Conservation (phyloP, 1,140 invertebrate species). For the Protaetia brevitarsis region DNA sequence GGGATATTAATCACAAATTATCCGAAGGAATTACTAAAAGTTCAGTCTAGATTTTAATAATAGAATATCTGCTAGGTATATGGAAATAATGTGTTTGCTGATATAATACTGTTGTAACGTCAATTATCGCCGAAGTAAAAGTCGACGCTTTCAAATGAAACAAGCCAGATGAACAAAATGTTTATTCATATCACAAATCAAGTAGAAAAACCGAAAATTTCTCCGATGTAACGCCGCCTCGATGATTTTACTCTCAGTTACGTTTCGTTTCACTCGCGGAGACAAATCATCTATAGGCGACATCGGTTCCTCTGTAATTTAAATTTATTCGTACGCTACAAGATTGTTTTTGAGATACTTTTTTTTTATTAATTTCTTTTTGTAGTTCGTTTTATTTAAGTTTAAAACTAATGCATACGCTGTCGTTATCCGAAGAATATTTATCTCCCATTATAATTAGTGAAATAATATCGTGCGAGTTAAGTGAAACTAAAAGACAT, state of each 20-base stretch:
- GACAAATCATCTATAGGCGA: neutral
- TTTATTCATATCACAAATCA: neutral
- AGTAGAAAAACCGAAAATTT: conserved; percentile 36
- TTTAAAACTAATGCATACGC: too few species aligned
- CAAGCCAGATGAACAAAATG: too few species aligned
- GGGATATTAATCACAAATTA: neutral
- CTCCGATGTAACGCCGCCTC: conserved; percentile 35
- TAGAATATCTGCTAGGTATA: too few species aligned
- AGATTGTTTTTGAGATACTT: neutral
- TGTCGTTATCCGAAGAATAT: neutral
- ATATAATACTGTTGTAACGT: too few species aligned
- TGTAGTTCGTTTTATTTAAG: neutral
- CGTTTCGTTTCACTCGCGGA: neutral
- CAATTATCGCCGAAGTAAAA: too few species aligned
- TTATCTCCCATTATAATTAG: neutral
- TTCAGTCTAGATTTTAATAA: neutral
- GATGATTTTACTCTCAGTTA: conserved; percentile 39
- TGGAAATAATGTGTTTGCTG: neutral
- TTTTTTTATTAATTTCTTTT: neutral
- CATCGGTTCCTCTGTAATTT: neutral
- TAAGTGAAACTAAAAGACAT: conserved; percentile 36
- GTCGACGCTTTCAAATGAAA: neutral
- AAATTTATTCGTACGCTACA: neutral
- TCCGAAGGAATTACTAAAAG: neutral
- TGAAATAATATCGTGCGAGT: conserved; percentile 10